Evolutionary conservation across 2,113 vertebrate genomes (phyloP), one percentile per base, ranked within the genome.

Genomic region (Porphyrio hochstetteri): DNA sequence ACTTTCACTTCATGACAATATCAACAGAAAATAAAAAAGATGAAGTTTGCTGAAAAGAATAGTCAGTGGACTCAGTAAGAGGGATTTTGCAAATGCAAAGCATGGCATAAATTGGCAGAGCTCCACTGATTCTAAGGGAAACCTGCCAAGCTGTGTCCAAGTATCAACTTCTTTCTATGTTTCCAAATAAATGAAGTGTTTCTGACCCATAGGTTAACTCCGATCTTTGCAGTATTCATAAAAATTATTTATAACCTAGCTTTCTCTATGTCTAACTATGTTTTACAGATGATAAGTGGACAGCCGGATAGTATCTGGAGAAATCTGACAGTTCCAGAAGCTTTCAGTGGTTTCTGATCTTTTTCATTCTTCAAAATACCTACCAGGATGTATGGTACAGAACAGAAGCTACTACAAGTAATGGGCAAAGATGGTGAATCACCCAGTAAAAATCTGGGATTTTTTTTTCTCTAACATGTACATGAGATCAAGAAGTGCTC

Each of bases 151-250:
- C 65, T 68, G 10, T 60, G 38, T 64, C 61, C 35, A 71, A 89
- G 40, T 21, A 63, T 48, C 60, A 88, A 11, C 35, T 71, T 65
- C 35, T n/a, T 78, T 72, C 57, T 46, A 46, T 65, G 35, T 86
- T 95, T 90, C 69, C 68, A 93, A 92, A 95, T 27, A 94, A 74
- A 88, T 64, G 7, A 59, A 90, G 82, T 86, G 48, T 31, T 78
- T 81, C 56, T 92, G 76, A 67, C 64, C 36, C 27, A 81, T 4
- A 92, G 23, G 16, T 88, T 86, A 88, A 63, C 29, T 42, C 29
- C 90, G 38, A 86, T 68, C 87, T 81, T 81, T 60, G 20, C 52
- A 71, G 13, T 48, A 77, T 35, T 77, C 56, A 81, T 60, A 36
- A 82, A 95, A 91, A 90, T 74, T 19, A 77, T 28, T 59, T 24